Evolutionary conservation across 2,888 invertebrate species (phyloP).

Genomic region (Orchesellides sinensis): DNA sequence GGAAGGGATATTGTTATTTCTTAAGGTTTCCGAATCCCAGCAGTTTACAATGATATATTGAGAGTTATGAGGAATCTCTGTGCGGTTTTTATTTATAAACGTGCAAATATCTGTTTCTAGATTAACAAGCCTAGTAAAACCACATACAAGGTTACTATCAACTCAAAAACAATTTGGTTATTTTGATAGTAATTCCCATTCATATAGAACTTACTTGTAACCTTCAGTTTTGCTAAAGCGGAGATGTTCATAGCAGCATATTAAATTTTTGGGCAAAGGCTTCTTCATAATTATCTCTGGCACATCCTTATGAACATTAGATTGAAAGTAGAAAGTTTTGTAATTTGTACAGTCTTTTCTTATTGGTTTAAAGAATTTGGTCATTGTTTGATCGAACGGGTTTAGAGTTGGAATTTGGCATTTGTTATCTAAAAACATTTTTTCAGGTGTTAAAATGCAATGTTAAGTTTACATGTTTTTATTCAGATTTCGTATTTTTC

Average conservation of each 20-base stretch:
- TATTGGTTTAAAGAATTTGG: neutral
- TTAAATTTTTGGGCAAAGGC: neutral
- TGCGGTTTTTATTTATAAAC: neutral
- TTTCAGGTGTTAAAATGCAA: no score
- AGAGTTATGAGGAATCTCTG: neutral
- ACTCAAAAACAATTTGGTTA: neutral
- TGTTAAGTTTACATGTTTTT: no score
- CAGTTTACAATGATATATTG: conserved; percentile 31
- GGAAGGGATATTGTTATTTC: neutral
- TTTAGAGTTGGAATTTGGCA: no score
- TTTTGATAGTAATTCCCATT: no score
- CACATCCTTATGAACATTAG: neutral
- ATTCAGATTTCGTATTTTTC: no score
- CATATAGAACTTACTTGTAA: neutral
- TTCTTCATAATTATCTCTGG: neutral
- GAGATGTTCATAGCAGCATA: conserved; percentile 26
- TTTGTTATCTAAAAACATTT: no score
- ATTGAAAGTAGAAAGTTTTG: conserved; percentile 25
- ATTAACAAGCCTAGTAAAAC: neutral
- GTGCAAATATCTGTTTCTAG: neutral
- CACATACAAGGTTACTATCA: neutral
- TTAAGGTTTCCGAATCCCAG: neutral
- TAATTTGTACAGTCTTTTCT: neutral
- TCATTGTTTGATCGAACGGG: conserved; percentile 4
- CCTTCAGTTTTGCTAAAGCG: neutral